Percentiles rank a stretch among this genome's conserved stretches.
Evolutionary conservation across 2,113 vertebrate genomes (phyloP).

Genomic region (Glaucomys volans): DNA sequence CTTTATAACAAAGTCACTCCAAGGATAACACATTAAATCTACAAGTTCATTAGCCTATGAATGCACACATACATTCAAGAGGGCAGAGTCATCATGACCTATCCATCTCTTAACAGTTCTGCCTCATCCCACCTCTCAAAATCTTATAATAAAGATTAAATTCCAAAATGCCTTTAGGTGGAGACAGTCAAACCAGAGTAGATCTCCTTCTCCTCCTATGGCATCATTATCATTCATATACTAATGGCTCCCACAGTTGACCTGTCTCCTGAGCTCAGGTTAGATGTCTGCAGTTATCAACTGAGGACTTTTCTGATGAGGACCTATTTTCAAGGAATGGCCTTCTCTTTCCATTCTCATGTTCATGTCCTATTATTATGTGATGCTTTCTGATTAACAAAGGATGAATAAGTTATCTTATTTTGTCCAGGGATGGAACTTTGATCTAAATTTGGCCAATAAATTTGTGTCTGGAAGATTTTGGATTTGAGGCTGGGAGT

Average conservation of each 20-base stretch:
- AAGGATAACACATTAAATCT: neutral
- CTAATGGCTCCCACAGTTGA: neutral
- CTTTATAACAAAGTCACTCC: neutral
- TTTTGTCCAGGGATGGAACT: neutral
- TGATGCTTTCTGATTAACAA: neutral
- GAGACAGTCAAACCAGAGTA: neutral
- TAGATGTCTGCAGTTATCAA: neutral
- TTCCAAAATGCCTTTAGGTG: neutral
- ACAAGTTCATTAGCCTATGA: neutral
- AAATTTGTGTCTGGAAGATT: conserved; percentile 5
- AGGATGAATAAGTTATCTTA: neutral
- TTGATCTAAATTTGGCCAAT: neutral
- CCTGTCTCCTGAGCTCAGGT: neutral
- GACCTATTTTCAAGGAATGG: neutral
- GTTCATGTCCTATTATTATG: neutral
- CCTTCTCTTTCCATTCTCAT: neutral
- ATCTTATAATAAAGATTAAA: neutral
- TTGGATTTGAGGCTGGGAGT: neutral
- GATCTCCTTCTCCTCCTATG: neutral
- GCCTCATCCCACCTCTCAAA: neutral
- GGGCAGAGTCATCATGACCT: neutral
- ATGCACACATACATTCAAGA: neutral
- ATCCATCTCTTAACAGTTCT: neutral
- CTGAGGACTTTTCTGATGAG: neutral
- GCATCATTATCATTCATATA: neutral